Percentiles rank a stretch among this genome's conserved stretches.
Conservation (phyloP, 2,888 invertebrate genomes). For the Argyresthia goedartella region DNA sequence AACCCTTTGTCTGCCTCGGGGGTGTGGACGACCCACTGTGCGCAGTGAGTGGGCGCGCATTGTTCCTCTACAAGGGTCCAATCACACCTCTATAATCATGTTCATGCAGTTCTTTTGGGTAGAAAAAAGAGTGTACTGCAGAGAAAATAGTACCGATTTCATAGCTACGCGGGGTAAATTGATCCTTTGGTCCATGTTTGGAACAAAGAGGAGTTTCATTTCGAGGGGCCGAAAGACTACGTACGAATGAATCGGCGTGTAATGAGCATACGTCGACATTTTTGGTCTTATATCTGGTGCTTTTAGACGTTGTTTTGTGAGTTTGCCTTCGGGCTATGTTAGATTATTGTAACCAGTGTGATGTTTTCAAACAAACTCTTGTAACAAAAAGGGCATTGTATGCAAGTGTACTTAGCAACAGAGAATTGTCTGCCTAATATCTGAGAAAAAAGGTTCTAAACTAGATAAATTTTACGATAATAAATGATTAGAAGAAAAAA, state of each 20-base stretch:
- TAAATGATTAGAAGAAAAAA: no score
- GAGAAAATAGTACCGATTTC: neutral
- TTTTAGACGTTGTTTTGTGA: conserved; percentile 12
- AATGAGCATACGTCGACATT: conserved; percentile 37
- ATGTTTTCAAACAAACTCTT: neutral
- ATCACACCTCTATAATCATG: neutral
- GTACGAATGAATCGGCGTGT: conserved; percentile 39
- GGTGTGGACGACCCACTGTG: conserved; percentile 39
- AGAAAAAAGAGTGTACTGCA: neutral
- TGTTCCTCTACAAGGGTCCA: neutral
- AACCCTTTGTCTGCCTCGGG: conserved; percentile 25
- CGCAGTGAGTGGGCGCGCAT: conserved; percentile 33
- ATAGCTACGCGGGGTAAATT: no score
- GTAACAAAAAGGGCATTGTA: no score
- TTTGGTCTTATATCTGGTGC: conserved; percentile 29
- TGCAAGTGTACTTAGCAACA: no score
- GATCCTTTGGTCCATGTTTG: no score
- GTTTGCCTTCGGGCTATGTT: conserved; percentile 16
- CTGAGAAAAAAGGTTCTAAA: no score
- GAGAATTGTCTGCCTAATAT: no score
- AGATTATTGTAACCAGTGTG: no score
- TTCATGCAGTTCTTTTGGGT: neutral
- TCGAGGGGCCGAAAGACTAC: conserved; percentile 11
- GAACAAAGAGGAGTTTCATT: neutral
- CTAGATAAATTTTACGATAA: no score